Base-by-base conservation (phyloP, 1,140 invertebrate species). In the Temnothorax nylanderi region DNA sequence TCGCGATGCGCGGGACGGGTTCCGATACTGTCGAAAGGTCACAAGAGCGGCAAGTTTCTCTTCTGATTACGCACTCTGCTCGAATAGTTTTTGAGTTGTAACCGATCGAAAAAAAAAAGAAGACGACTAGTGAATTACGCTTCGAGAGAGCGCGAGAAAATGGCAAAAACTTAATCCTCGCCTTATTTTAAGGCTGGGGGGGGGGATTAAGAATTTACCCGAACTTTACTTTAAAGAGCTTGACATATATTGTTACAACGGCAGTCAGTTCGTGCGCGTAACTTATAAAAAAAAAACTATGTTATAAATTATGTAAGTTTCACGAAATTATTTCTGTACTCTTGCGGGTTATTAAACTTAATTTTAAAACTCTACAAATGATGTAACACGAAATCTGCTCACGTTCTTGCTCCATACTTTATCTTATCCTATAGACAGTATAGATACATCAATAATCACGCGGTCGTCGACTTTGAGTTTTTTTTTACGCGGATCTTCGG, bases 1-100 rank as follows among this genome's bases (percentile, higher is more conserved):
- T 11, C 26, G 7, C 10, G n/a, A 65, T 65, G 51, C 47, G 32
- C 41, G 34, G 18, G 4, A 71, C 49, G 49, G 13, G 26, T 58
- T 54, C n/a, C 77, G 60, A 49, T 78, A 65, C 11, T 11, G 5
- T 71, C 49, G 51, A 74, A 82, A 82, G 69, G 54, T 26, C 26
- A 74, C 34, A 32, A 80, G 32, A 82, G 67, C 18, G 44, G 26
- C 41, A 47, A 37, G 26, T 82, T 81, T 81, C 77, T 81, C 77
- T 78, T 80, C 60, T 37, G 47, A 21, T 81, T 81, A 56, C 49
- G 64, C 16, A 32, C 16, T 44, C 16, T 0, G 21, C 10, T 21
- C 26, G 10, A 77, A 77, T 62, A 44, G 21, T 77, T 44, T 58
- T 77, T 44, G 13, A 76, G 16, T 44, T 58, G 34, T 41, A 51